Evolutionary conservation across 2,113 vertebrate genomes (phyloP).

Genomic region (Bujurquina vittata): DNA sequence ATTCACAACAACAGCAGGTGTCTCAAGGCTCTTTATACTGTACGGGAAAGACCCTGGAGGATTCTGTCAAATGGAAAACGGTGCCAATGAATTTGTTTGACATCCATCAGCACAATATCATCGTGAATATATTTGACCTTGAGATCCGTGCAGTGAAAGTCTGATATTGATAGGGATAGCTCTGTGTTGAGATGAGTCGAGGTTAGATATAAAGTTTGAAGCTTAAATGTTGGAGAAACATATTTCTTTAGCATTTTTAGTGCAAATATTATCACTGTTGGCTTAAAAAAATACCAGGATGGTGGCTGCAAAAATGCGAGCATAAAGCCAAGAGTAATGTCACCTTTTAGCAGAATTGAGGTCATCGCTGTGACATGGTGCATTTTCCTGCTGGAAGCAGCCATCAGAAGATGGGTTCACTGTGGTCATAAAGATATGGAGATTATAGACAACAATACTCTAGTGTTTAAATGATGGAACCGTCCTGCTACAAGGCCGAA

Average conservation of each 20-base stretch:
- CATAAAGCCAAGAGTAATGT: not conserved
- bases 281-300: not conserved
- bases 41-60: accelerated
- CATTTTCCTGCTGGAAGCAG: too few relatives aligned
- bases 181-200: not conserved
- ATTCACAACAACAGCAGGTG: not conserved
- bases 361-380: not conserved
- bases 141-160: not conserved
- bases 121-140: not conserved
- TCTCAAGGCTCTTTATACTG: not conserved
- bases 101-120: not conserved
- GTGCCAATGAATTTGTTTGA: not conserved
- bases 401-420: too few relatives aligned
- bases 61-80: too few relatives aligned
- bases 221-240: not conserved
- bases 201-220: not conserved
- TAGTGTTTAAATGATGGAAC: too few relatives aligned
- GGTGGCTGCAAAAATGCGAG: not conserved
- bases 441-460: too few relatives aligned
- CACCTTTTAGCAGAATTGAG: not conserved
- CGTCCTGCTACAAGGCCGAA: too few relatives aligned
- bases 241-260: not conserved
- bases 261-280: too few relatives aligned
- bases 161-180: not conserved
- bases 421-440: too few relatives aligned